Evolutionary conservation across 1,140 invertebrate species (phyloP).

Genomic region (Cydia pomonella): DNA sequence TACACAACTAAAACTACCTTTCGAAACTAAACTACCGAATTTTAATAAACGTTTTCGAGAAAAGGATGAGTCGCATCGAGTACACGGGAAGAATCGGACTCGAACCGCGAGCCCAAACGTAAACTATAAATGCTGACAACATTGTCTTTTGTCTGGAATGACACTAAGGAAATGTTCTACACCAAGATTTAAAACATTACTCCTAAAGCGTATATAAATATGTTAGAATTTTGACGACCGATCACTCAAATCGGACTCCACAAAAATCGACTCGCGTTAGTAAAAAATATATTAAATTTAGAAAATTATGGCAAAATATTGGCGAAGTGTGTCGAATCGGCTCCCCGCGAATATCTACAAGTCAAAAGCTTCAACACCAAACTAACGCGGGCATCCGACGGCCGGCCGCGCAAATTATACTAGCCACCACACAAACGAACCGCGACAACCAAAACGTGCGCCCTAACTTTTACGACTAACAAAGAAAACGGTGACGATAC

Average conservation of each 20-base stretch:
- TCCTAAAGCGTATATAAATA: slow-evolving; percentile 60
- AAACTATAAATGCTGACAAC: slow-evolving; percentile 79
- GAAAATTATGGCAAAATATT: slow-evolving; percentile 75
- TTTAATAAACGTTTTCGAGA: slow-evolving; percentile 57
- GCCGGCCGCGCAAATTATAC: slow-evolving; percentile 49
- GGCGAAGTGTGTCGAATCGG: slow-evolving; percentile 64
- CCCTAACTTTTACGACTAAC: slow-evolving; percentile 18
- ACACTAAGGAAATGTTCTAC: slow-evolving; percentile 66
- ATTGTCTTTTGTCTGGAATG: slow-evolving; percentile 80
- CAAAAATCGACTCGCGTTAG: slow-evolving; percentile 57
- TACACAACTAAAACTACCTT: slow-evolving; percentile 56
- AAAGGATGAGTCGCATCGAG: slow-evolving; percentile 46
- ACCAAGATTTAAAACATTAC: slow-evolving; percentile 54
- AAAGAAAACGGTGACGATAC: slow-evolving; percentile 36
- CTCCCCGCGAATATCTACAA: slow-evolving; percentile 64
- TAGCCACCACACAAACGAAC: slow-evolving; percentile 41
- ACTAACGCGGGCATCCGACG: slow-evolving; percentile 54
- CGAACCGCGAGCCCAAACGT: slow-evolving; percentile 51
- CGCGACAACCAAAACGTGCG: slow-evolving; percentile 40
- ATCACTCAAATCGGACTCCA: slow-evolving; percentile 52
- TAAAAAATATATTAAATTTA: slow-evolving; percentile 61
- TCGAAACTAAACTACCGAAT: slow-evolving; percentile 63
- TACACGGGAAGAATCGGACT: slow-evolving; percentile 40
- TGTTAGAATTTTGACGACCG: slow-evolving; percentile 62
- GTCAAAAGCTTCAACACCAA: slow-evolving; percentile 52